Percentiles rank a stretch among this genome's conserved stretches.
Conservation (phyloP, 2,888 invertebrate genomes). For the Sclerodermus sp. region DNA sequence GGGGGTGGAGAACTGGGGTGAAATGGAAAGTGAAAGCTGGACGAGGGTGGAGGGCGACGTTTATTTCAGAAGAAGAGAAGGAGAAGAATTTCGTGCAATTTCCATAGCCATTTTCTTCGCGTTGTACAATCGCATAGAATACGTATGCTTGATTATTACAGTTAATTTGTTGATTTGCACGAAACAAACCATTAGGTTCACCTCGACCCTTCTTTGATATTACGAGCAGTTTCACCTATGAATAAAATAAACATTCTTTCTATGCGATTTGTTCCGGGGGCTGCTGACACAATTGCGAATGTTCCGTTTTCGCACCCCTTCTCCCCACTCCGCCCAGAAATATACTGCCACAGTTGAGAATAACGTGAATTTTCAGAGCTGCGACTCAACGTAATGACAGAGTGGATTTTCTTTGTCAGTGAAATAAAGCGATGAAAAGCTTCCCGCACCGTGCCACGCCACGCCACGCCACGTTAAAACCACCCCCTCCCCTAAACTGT, state of each 20-base stretch:
- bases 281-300: neutral
- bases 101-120: neutral
- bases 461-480: too few species aligned
- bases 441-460: too few species aligned
- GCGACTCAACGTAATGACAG: too few species aligned
- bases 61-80: too few species aligned
- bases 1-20: too few species aligned
- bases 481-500: too few species aligned
- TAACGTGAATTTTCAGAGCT: too few species aligned
- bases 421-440: constrained; percentile 4
- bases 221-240: constrained; percentile 22
- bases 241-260: constrained; percentile 38
- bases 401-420: too few species aligned
- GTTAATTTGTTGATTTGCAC: neutral
- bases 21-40: too few species aligned
- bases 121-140: constrained; percentile 1
- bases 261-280: constrained; percentile 24
- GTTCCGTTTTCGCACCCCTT: neutral
- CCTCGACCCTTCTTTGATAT: constrained; percentile 15
- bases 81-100: neutral
- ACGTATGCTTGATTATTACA: constrained; percentile 7
- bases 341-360: too few species aligned
- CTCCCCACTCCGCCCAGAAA: too few species aligned
- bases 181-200: constrained; percentile 1
- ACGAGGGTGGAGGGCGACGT: too few species aligned